Base-by-base conservation (phyloP, 1,140 invertebrate genomes). In the Capitella teleta region DNA sequence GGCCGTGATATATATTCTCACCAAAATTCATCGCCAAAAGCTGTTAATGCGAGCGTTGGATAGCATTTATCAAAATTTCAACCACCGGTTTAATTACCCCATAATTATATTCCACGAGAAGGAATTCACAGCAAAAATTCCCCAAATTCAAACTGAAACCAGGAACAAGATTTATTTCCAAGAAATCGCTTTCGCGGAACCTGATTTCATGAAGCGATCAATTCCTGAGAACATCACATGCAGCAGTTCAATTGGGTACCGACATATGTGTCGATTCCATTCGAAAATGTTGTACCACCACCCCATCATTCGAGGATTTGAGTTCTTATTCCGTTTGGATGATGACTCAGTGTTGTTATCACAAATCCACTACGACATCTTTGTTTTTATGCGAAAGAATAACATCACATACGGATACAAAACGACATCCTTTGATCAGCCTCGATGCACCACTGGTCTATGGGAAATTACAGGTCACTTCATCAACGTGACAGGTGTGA, bases 191-290 rank as follows among this genome's bases (percentile, higher is more conserved):
- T 43, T 43, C 41, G 25, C 3, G 16, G 14, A 23, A n/a, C 41
- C 41, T n/a, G 24, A 16, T 6, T 43, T 43, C 41, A 23, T 43
- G 41, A 43, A 18, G 41, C 19, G 24, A 14, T 24, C 41, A 5
- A 24, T 43, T 21, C 41, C 41, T 18, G 18, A n/a, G 3, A 25
- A 43, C 5, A 21, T 43, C 38, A 12, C 38, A 14, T 43, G 41
- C 19, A 5, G 5, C 10, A 43, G 24, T 19, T 24, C 16, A 16
- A 18, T 47, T 14, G 28, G 44, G n/a, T 47, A 47, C 28, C 44
- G 44, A 5, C 44, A 47, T 18, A 47, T 47, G 44, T 47, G 44
- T 32, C 44, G 44, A 3, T 47, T 47, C 16, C 44, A 47, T 16
- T 16, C 25, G 3, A 28, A 18, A 28, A 32, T 32, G 8, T 10